Conservation (phyloP, 1,140 invertebrate species). For the Charaxes varanes region DNA sequence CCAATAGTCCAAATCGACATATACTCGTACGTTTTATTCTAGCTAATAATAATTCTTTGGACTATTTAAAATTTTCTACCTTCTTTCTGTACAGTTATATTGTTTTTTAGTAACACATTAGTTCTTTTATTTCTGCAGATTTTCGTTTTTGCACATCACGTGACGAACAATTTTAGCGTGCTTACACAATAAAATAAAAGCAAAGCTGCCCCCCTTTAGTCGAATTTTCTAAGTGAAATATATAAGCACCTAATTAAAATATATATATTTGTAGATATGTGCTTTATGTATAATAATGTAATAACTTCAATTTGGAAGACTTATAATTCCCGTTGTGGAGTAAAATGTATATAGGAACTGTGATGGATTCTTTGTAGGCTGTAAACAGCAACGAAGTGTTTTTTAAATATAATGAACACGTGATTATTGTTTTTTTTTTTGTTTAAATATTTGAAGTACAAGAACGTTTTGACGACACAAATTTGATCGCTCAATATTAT, state of each 20-base stretch:
- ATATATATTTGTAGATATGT: not conserved
- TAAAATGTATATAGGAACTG: constrained; percentile 55
- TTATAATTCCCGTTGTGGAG: constrained; percentile 34
- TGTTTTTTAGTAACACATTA: too few relatives aligned
- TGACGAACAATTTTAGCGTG: too few relatives aligned
- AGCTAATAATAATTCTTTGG: too few relatives aligned
- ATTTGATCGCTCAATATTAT: constrained; percentile 10
- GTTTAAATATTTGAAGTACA: too few relatives aligned
- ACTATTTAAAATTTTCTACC: too few relatives aligned
- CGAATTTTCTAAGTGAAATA: not conserved
- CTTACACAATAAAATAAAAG: too few relatives aligned
- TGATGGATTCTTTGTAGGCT: constrained; percentile 53
- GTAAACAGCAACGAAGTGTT: constrained; percentile 60
- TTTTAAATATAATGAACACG: constrained; percentile 11
- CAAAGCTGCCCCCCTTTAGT: constrained; percentile 3
- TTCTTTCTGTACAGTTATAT: too few relatives aligned
- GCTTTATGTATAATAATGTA: constrained; percentile 8
- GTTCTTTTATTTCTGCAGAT: too few relatives aligned
- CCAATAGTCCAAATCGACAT: too few relatives aligned
- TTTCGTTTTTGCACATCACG: too few relatives aligned
- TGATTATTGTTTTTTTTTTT: constrained; percentile 2
- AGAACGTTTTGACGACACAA: constrained; percentile 10
- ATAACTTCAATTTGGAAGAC: constrained; percentile 24
- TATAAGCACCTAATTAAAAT: too few relatives aligned
- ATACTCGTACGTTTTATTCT: too few relatives aligned